Conservation (phyloP, 2,888 invertebrate species). For the Bugulina stolonifera region DNA sequence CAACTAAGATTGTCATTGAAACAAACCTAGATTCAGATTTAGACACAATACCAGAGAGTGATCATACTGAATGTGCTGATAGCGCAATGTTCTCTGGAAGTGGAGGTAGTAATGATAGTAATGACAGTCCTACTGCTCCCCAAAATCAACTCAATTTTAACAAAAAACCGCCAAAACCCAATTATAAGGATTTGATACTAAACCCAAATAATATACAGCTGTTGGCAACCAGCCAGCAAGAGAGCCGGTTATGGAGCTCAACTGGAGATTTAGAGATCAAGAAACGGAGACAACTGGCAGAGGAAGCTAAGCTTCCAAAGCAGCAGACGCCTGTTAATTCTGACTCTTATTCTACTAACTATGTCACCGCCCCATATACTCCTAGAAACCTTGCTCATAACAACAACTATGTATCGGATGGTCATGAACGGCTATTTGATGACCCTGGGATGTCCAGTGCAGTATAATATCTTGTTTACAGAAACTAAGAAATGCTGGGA, state of each 20-base stretch:
- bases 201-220: background rate
- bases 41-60: conserved; percentile 24
- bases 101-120: conserved; percentile 1
- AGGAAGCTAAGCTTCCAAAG: too few relatives aligned
- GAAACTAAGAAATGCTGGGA: too few relatives aligned
- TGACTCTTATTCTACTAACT: background rate
- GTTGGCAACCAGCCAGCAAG: background rate
- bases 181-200: background rate
- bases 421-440: background rate
- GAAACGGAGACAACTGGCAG: background rate
- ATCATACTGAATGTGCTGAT: background rate
- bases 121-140: background rate
- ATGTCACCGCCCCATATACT: background rate
- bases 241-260: background rate
- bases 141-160: background rate
- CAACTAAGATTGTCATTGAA: conserved; percentile 25
- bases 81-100: conserved; percentile 23
- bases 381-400: background rate
- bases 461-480: too few relatives aligned
- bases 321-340: background rate
- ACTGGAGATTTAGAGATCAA: background rate
- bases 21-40: conserved; percentile 26
- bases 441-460: background rate
- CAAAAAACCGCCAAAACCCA: background rate
- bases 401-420: background rate